Evolutionary conservation across 1,140 invertebrate genomes (phyloP), one percentile per base, ranked within the genome.

Genomic region (Hormaphis cornu): DNA sequence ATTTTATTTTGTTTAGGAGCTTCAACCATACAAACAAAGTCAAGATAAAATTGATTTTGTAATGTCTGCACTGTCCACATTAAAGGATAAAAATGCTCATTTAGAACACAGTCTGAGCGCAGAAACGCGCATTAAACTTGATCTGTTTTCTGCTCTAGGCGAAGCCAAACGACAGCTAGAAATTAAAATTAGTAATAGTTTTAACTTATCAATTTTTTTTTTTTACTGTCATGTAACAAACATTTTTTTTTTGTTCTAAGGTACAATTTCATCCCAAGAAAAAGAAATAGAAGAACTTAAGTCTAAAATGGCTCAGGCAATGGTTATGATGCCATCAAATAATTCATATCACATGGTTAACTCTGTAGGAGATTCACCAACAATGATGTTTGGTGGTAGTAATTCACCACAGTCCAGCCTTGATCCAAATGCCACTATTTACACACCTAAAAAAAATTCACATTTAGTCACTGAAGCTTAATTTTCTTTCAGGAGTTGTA

Each of bases 81-180:
- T 95, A 78, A 66, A 93, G 80, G 90, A 94, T 71, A 92, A 93
- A 80, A 94, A 90, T 78, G 78, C 84, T 74, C 90, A 91, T 77
- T 82, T 95, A 69, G 93, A 98, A 80, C 91, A 90, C 75, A 93
- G 89, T 77, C 84, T 98, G 58, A 94, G 90, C 73, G 91, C 93
- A 26, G 95, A 97, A 83, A 98, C 93, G 52, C 84, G 93, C 71
- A 88, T 97, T 78, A 98, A 97, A 81, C 84, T 97, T 70, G 93
- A 97, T 82, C 83, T 98, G 69, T 96, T 97, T 80, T 95, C 92
- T 69, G 95, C 94, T 70, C 84, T 97, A 40, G 95, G 94, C 22
- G 95, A 95, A 78, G 93, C 91, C 42, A 95, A 95, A 79, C 83
- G 94, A 50, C 90, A 95, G 77, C 82, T 97, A 72, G 90, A 93